A percentile compares a stretch with the other conserved stretches of the same genome.
These are phyloP conservation scores for Lumbricus terrestris DNA, from an alignment of 2,888 invertebrate genomes.

Conservation along the genomic window DNA sequence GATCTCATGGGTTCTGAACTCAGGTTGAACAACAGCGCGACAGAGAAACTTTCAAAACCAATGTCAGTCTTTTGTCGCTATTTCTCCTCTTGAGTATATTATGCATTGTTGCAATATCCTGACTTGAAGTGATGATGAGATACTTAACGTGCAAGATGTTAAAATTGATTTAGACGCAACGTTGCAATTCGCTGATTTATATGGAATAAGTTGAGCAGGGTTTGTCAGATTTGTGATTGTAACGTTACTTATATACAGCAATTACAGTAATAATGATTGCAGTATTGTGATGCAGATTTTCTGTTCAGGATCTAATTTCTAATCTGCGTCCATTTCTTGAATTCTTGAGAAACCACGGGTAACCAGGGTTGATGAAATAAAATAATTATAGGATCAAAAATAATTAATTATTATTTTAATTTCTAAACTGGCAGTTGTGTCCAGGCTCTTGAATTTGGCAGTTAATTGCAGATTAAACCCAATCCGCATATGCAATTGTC, in stretches of 20 bases:
- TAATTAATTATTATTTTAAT: not conserved
- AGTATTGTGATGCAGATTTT: not conserved
- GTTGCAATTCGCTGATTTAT: not conserved
- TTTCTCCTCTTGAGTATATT: not conserved
- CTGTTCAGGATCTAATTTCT: not conserved
- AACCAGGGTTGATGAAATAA: too few relatives aligned
- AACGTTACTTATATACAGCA: not conserved
- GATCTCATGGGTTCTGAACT: constrained; percentile 43
- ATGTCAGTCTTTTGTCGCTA: not conserved
- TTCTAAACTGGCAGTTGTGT: not conserved
- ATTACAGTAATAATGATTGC: not conserved
- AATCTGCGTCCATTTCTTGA: not conserved
- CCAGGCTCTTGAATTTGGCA: not conserved
- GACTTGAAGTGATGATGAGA: not conserved
- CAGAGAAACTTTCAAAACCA: not conserved
- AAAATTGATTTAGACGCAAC: too few relatives aligned
- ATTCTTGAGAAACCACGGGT: too few relatives aligned
- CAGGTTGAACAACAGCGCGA: not conserved
- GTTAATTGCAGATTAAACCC: not conserved
- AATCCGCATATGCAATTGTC: not conserved
- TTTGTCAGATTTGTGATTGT: not conserved
- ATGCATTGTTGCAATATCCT: not conserved
- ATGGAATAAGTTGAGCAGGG: not conserved
- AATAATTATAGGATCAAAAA: not conserved
- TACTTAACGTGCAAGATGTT: too few relatives aligned